Conservation (phyloP, 1,140 invertebrate genomes). For the Drosophila ambigua region DNA sequence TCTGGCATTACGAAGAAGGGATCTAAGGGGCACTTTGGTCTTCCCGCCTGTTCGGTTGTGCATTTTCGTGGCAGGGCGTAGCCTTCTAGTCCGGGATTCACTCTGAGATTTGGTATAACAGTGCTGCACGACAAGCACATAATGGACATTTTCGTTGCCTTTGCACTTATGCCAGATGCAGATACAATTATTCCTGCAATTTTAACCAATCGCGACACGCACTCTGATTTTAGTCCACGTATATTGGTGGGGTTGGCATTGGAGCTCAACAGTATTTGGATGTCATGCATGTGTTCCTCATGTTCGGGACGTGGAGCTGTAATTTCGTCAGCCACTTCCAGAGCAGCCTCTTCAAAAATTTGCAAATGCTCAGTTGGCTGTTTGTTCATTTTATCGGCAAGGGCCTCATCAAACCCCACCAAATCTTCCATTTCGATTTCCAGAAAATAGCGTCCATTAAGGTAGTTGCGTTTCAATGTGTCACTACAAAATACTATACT, state of each 20-base stretch:
- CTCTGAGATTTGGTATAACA: slow-evolving; percentile 93
- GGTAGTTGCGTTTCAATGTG: slow-evolving; percentile 96
- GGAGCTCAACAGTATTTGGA: slow-evolving; percentile 96
- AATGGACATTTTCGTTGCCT: slow-evolving; percentile 97
- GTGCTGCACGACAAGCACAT: slow-evolving; percentile 97
- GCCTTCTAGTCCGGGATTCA: slow-evolving; percentile 98
- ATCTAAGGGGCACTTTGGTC: slow-evolving; percentile 97
- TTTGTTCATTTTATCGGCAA: slow-evolving; percentile 96
- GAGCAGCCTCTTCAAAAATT: slow-evolving; percentile 98
- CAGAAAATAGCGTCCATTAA: slow-evolving; percentile 94
- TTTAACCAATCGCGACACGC: slow-evolving; percentile 96
- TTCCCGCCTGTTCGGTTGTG: slow-evolving; percentile 94
- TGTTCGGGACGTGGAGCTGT: slow-evolving; percentile 95
- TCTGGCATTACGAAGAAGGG: slow-evolving; percentile 99
- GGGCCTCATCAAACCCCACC: slow-evolving; percentile 95
- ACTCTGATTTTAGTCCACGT: slow-evolving; percentile 95
- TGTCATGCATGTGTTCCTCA: slow-evolving; percentile 95
- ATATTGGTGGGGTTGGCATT: slow-evolving; percentile 92
- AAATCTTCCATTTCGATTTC: slow-evolving; percentile 98
- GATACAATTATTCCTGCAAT: slow-evolving; percentile 98
- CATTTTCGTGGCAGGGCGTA: slow-evolving; percentile 98
- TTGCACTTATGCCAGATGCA: slow-evolving; percentile 96
- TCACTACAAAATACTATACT: slow-evolving; percentile 87
- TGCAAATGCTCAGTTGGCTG: slow-evolving; percentile 96
- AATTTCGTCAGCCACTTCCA: slow-evolving; percentile 98